Evolutionary conservation across 2,113 vertebrate genomes (phyloP).

Genomic region (Dinomys branickii): DNA sequence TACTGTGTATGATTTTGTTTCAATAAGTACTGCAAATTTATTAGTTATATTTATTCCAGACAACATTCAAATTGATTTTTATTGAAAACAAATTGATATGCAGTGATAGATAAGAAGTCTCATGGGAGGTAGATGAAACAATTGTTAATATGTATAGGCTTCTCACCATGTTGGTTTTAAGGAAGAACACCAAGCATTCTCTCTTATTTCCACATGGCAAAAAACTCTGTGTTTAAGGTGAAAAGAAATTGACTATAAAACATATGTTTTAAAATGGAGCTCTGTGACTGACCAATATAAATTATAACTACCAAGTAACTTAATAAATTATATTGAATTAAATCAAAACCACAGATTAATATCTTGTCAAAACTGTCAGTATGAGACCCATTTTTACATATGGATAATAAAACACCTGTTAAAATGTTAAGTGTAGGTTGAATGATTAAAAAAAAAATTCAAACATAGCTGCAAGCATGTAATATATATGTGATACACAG

Average conservation of each 20-base stretch:
- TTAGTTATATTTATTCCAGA: background rate
- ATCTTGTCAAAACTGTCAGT: background rate
- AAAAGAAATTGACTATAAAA: background rate
- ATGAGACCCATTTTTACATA: background rate
- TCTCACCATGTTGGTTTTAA: background rate
- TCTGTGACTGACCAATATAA: background rate
- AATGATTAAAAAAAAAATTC: background rate
- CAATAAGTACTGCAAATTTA: background rate
- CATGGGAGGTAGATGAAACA: background rate
- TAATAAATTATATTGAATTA: background rate
- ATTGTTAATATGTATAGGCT: background rate
- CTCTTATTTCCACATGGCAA: background rate
- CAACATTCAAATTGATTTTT: background rate
- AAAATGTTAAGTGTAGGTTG: background rate
- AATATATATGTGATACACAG: background rate
- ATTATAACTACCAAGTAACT: background rate
- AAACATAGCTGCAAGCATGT: background rate
- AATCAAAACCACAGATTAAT: background rate
- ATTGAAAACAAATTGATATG: background rate
- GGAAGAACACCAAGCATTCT: background rate
- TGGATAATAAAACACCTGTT: background rate
- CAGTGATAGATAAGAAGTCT: background rate
- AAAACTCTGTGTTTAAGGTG: background rate
- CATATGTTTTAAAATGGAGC: no score
- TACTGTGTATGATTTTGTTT: background rate